Percentiles rank a stretch among this genome's conserved stretches.
Conservation (phyloP, 2,113 vertebrate genomes). For the Zosterops japonicus region DNA sequence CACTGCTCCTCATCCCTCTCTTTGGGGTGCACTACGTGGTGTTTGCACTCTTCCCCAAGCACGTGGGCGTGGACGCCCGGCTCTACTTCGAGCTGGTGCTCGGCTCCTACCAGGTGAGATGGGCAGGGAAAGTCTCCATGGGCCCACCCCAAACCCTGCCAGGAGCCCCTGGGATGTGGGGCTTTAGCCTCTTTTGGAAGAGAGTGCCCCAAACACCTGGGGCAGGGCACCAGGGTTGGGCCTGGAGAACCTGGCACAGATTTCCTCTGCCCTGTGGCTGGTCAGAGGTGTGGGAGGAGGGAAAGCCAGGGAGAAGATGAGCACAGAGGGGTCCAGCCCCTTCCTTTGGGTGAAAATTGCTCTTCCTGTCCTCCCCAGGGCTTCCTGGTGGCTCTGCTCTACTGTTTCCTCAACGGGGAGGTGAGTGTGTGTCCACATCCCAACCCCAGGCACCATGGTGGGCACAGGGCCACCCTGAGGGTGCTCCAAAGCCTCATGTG, state of each 20-base stretch:
- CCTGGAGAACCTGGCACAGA: not conserved
- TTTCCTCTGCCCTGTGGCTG: not conserved
- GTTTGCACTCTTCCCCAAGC: slow-evolving; percentile 45
- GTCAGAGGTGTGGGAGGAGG: not conserved
- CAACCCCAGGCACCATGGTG: not conserved
- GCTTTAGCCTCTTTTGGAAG: not conserved
- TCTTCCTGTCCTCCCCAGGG: slow-evolving; percentile 22
- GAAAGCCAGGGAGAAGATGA: not conserved
- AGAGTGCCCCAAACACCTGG: not conserved
- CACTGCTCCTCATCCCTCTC: slow-evolving; percentile 69
- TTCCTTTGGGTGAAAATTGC: not conserved
- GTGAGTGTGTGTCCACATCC: not conserved
- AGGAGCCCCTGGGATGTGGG: not conserved
- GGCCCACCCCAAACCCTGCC: not conserved
- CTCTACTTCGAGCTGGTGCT: slow-evolving; percentile 69
- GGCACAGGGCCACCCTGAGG: not conserved
- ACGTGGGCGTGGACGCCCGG: not conserved
- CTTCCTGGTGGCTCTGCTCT: slow-evolving; percentile 69
- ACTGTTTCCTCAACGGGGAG: slow-evolving; percentile 72
- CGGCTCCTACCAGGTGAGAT: slow-evolving; percentile 63
- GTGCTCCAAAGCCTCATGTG: not conserved
- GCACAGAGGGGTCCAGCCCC: not conserved
- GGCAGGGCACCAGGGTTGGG: not conserved
- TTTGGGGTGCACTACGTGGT: slow-evolving; percentile 68
- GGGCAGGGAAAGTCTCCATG: not conserved